Evolutionary conservation across 2,888 invertebrate genomes (phyloP).

Genomic region (Brachycybe producta): DNA sequence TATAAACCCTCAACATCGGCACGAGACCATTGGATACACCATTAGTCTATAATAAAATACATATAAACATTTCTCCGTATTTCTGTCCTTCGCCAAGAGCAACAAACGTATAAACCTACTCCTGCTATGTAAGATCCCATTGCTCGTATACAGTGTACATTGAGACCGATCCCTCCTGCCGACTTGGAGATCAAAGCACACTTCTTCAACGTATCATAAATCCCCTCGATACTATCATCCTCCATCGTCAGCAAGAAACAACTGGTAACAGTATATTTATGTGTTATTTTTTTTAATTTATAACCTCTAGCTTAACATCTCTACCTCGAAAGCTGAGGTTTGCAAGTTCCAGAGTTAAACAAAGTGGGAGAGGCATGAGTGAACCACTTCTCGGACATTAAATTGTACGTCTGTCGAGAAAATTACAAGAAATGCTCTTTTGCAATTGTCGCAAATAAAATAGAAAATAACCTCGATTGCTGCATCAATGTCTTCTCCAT

Average conservation of each 20-base stretch:
- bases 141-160: constrained; percentile 87
- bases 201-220: constrained; percentile 77
- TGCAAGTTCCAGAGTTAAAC: constrained; percentile 82
- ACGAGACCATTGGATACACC: constrained; percentile 90
- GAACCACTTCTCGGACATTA: constrained; percentile 86
- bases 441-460: no score
- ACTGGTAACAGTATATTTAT: constrained; percentile 39
- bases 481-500: constrained; percentile 78
- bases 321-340: constrained; percentile 77
- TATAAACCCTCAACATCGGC: constrained; percentile 89
- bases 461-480: constrained; percentile 60
- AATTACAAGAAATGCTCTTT: no score
- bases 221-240: constrained; percentile 89
- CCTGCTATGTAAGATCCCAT: constrained; percentile 84
- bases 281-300: no score
- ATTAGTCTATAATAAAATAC: constrained; percentile 47
- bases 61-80: background rate
- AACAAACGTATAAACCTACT: constrained; percentile 26
- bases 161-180: constrained; percentile 93
- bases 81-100: no score
- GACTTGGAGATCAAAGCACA: constrained; percentile 93
- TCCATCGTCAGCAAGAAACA: constrained; percentile 91
- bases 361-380: constrained; percentile 97
- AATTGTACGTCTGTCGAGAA: constrained; percentile 89
- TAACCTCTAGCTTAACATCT: no score